A percentile compares a stretch with the other conserved stretches of the same genome.
These are phyloP conservation scores for Falco berigora DNA, from an alignment of 2,797 vertebrate species.

Conservation along the genomic window DNA sequence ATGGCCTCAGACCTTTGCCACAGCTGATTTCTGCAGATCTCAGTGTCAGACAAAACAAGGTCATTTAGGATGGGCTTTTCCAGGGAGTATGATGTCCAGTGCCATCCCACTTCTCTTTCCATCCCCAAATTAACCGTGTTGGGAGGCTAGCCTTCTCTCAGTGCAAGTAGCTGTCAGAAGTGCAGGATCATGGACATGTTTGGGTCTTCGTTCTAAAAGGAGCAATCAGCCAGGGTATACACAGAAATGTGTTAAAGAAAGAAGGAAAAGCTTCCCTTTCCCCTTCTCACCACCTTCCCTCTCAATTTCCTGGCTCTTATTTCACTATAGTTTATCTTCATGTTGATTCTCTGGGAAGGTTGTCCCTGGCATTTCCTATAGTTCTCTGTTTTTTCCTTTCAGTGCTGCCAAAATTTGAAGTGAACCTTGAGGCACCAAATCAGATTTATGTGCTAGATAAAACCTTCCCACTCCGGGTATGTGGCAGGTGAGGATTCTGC, in stretches of 20 bases:
- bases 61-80: background rate
- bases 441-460: conserved; percentile 70
- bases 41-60: background rate
- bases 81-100: background rate
- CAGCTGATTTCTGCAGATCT: background rate
- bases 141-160: background rate
- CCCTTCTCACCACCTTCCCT: background rate
- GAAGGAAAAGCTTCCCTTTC: background rate
- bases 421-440: conserved; percentile 67
- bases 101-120: background rate
- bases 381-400: background rate
- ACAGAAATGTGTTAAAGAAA: background rate
- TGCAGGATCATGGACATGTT: background rate
- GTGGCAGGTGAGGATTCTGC: conserved; percentile 78
- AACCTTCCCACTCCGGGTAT: conserved; percentile 64
- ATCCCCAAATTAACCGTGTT: background rate
- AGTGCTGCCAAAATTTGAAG: conserved; percentile 81
- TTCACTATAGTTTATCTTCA: background rate
- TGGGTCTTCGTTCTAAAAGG: background rate
- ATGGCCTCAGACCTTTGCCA: background rate
- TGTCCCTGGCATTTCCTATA: background rate
- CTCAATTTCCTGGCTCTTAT: background rate
- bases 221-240: background rate
- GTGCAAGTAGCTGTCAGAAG: background rate
- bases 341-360: background rate